These are phyloP conservation scores for Hydractinia echinata DNA, from an alignment of 30 jellyfish, hydroid and myxozoan genomes.

Conservation along the genomic window DNA sequence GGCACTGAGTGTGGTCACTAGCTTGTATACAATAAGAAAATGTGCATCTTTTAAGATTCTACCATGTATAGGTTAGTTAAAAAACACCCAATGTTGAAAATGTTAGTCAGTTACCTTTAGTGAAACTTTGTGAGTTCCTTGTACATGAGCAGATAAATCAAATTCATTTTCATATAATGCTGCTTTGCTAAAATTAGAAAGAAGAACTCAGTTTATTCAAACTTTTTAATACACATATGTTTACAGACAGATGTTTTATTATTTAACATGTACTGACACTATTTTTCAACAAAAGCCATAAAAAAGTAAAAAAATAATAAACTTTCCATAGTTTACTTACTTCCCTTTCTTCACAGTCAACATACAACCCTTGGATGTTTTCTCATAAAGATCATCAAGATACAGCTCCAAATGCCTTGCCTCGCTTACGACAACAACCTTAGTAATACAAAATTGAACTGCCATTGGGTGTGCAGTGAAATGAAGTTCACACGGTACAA, in stretches of 20 bases:
- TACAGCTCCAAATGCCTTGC: constrained; percentile 83
- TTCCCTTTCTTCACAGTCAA: constrained; percentile 77
- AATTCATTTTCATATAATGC: constrained; percentile 66
- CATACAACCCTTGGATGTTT: constrained; percentile 78
- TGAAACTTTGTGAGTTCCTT: constrained; percentile 58
- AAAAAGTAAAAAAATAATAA: too few species aligned
- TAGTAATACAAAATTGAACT: constrained; percentile 52
- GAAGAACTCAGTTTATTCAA: too few species aligned
- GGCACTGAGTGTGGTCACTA: too few species aligned
- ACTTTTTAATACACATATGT: too few species aligned
- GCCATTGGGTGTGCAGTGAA: constrained; percentile 63
- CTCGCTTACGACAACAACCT: constrained; percentile 72
- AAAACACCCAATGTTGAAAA: not conserved
- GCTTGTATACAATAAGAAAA: too few species aligned
- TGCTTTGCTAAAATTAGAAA: constrained; percentile 31
- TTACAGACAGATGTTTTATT: too few species aligned
- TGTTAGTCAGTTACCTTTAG: constrained; percentile 44
- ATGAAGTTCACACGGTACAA: constrained; percentile 77
- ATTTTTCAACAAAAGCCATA: too few species aligned
- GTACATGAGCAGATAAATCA: constrained; percentile 62
- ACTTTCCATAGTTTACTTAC: constrained; percentile 31
- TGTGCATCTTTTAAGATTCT: too few species aligned
- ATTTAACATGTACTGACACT: too few species aligned
- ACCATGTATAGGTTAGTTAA: not conserved
- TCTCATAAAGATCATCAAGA: constrained; percentile 80